A percentile compares a stretch with the other conserved stretches of the same genome.
phyloP scores from a whole-genome alignment of 2,888 invertebrate species.

The Tortricodes alternella region DNA sequence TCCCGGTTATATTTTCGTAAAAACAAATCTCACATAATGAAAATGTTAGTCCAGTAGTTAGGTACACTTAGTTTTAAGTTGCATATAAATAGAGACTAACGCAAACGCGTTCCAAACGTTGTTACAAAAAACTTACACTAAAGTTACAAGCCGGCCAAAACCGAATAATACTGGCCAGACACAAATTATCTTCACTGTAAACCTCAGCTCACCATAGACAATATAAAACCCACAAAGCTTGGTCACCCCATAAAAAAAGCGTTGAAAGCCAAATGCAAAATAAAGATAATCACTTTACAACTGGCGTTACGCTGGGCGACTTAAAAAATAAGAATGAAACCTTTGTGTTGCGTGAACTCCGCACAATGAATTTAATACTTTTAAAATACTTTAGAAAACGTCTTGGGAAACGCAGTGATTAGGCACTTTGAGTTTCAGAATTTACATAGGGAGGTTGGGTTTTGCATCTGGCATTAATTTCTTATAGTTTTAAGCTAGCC shows the following conservation, averaged over 20 bases:
- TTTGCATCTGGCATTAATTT: background rate
- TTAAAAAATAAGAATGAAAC: conserved; percentile 32
- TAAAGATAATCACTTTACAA: conserved; percentile 33
- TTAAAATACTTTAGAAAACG: conserved; percentile 32
- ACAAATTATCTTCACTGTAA: background rate
- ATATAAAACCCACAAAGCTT: conserved; percentile 19
- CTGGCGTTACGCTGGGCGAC: conserved; percentile 32
- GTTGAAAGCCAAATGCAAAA: conserved; percentile 33
- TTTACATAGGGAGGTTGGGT: conserved; percentile 32
- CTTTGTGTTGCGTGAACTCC: conserved; percentile 28
- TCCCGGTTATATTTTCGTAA: too few species aligned
- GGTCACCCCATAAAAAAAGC: conserved; percentile 28
- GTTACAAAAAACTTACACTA: too few species aligned
- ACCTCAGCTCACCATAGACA: conserved; percentile 9
- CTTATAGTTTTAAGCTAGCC: too few species aligned
- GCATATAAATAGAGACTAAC: too few species aligned
- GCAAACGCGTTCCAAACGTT: too few species aligned
- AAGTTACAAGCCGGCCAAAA: too few species aligned
- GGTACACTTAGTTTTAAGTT: too few species aligned
- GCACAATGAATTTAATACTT: conserved; percentile 28
- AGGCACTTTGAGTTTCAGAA: conserved; percentile 32
- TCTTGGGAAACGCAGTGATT: conserved; percentile 36
- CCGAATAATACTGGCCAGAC: background rate
- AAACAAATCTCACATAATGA: too few species aligned
- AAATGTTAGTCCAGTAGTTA: too few species aligned